These are phyloP conservation scores for Dromiciops gliroides DNA, from an alignment of 2,113 vertebrate genomes.

Conservation along the genomic window DNA sequence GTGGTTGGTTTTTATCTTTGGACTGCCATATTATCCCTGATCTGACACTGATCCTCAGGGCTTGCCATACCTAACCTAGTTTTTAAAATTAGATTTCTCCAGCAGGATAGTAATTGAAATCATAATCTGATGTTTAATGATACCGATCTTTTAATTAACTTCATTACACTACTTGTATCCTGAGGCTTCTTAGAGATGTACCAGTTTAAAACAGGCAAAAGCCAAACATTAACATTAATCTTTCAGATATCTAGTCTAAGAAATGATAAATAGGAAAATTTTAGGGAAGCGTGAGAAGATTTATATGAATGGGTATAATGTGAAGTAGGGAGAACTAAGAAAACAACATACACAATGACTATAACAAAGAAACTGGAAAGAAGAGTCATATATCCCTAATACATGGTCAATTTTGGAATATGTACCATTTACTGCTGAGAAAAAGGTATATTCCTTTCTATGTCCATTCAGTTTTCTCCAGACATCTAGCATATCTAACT, in stretches of 20 bases:
- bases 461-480: too few relatives aligned
- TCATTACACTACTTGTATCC: not conserved
- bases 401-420: too few relatives aligned
- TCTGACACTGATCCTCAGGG: slow-evolving; percentile 12
- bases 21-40: not conserved
- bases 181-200: slow-evolving; percentile 24
- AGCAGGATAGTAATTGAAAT: not conserved
- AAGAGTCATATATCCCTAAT: not conserved
- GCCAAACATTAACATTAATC: not conserved
- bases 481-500: too few relatives aligned
- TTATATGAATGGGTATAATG: not conserved
- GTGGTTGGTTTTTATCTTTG: not conserved
- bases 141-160: not conserved
- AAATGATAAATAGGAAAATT: slow-evolving; percentile 3
- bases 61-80: not conserved
- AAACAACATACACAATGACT: not conserved
- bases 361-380: not conserved
- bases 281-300: not conserved
- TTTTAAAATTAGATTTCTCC: slow-evolving; percentile 31
- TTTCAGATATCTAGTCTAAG: slow-evolving; percentile 11
- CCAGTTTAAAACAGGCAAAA: slow-evolving; percentile 1
- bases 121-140: slow-evolving; percentile 26
- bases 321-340: not conserved
- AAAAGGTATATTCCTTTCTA: too few relatives aligned
- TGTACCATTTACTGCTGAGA: too few relatives aligned